Base-by-base conservation (phyloP, 2,888 invertebrate species). In the Boloria selene region DNA sequence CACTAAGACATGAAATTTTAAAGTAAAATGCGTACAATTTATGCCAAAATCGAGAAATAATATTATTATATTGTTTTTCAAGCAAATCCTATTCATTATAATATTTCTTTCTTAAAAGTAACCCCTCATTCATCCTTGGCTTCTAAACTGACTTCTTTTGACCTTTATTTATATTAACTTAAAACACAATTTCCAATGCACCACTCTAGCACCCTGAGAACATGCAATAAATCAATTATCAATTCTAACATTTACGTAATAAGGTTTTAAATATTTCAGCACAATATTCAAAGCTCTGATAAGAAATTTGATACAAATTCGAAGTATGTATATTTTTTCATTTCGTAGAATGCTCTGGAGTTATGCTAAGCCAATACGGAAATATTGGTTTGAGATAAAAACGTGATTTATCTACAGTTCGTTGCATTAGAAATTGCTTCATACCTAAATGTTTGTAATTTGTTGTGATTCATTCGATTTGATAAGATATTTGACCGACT, bases 371-470 rank as follows among this genome's bases (percentile, higher is more conserved):
- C 77, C 81, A 81, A 84, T 85, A 78, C 80, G 75, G 81, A 68
- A 82, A 82, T 84, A 85, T 86, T 83, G 82, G 82, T 84, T 83
- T 82, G 81, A 81, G 83, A 84, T 84, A 82, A 84, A 60, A 82
- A 85, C 79, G 82, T 83, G 84, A 86, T 83, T 88, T 78, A 75
- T 72, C 72, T 81, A 77, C 83, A 78, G 75, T 74, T 82, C 84
- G 84, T 83, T 86, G 80, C 76, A 75, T 79, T 76, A 77, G 76
- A 80, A 81, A 65, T 65, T 58, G 58, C 58, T 59, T 59, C 45
- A 56, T 56, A 22, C 22, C 22, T 22, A 56, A 56, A 63, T 63
- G 56, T 56, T 44, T 52, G 58, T 26, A 47, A 52, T 59, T 64
- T 64, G 56, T 58, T 64, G 10, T 59, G 44, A 31, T 59, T 45